These are phyloP conservation scores for Varecia variegata DNA, from an alignment of 2,797 vertebrate genomes.

Conservation along the genomic window DNA sequence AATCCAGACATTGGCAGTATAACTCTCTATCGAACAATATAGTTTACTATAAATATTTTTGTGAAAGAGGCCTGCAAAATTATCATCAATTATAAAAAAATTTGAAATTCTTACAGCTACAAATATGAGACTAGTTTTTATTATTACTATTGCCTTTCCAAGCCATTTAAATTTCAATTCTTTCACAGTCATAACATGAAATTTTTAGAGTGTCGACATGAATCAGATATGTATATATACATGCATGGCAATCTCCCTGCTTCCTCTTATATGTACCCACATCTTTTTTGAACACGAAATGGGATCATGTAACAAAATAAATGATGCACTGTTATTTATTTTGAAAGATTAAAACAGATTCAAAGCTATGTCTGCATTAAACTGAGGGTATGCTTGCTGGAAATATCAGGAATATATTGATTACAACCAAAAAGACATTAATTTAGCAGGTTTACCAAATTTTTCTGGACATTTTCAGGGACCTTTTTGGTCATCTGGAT, in stretches of 20 bases:
- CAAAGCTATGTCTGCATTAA: neutral
- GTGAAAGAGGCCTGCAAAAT: neutral
- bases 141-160: neutral
- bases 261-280: neutral
- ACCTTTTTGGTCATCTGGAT: neutral
- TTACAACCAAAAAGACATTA: neutral
- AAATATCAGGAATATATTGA: neutral
- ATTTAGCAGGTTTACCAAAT: neutral
- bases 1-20: neutral
- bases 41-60: neutral
- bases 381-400: neutral
- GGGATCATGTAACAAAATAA: neutral
- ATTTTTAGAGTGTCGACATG: neutral
- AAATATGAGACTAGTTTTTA: neutral
- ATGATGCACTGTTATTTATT: neutral
- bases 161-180: neutral
- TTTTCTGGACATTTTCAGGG: neutral
- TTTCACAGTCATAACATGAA: neutral
- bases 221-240: neutral
- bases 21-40: neutral
- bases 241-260: rapidly evolving
- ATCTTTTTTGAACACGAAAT: neutral
- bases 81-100: neutral
- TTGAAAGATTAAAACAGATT: neutral
- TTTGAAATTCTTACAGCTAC: neutral